These are phyloP conservation scores for Mola mola DNA, from an alignment of 2,113 vertebrate species.

Conservation along the genomic window DNA sequence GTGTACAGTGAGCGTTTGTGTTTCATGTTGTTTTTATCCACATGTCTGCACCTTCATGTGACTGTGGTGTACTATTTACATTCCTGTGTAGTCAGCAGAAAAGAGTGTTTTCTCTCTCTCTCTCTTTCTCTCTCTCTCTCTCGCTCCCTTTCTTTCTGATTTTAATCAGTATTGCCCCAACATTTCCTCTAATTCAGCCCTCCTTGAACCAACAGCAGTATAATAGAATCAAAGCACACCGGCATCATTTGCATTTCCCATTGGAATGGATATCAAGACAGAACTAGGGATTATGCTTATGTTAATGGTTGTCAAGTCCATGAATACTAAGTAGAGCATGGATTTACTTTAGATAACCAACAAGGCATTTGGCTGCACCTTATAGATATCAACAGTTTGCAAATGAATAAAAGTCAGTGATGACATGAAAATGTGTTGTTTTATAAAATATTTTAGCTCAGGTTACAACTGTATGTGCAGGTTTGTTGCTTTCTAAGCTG, in stretches of 20 bases:
- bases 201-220: conserved; percentile 17
- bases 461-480: too few relatives aligned
- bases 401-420: conserved; percentile 2
- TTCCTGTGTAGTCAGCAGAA: conserved; percentile 26
- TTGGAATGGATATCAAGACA: conserved; percentile 30
- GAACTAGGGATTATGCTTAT: conserved; percentile 30
- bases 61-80: too few relatives aligned
- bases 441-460: too few relatives aligned
- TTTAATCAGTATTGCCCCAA: conserved; percentile 36
- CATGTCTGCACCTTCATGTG: too few relatives aligned
- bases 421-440: too few relatives aligned
- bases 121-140: background rate
- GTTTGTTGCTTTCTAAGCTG: too few relatives aligned
- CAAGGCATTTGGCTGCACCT: too few relatives aligned
- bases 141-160: conserved; percentile 1
- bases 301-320: conserved; percentile 11
- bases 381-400: background rate
- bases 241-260: conserved; percentile 50
- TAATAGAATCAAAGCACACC: conserved; percentile 25
- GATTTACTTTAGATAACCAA: background rate
- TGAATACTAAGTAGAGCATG: conserved; percentile 7
- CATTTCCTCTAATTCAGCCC: conserved; percentile 10
- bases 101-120: background rate
- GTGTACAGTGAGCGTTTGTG: background rate
- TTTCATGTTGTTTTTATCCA: background rate